Base-by-base conservation (phyloP, 2,113 vertebrate genomes). In the Prionailurus bengalensis region DNA sequence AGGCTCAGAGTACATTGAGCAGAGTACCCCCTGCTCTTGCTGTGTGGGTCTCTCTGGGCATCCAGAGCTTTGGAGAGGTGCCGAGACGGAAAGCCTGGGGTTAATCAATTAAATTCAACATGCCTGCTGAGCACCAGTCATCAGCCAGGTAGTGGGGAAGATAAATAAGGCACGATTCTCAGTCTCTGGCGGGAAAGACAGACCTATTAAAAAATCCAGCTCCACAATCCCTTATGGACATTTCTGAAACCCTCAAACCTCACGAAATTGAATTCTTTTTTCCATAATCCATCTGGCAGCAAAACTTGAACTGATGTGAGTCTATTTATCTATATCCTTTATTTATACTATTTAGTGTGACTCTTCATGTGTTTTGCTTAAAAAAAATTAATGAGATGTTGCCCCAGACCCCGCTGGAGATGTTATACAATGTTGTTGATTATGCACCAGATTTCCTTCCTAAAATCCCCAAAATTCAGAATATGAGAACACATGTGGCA, bases 341-440 rank as follows among this genome's bases (percentile, higher is more conserved):
- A 84, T 82, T 90, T 90, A 89, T 31, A 19, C 7, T 33, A 31
- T 8, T 48, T 74, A 53, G n/a, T 63, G 9, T 86, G 25, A 83
- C 31, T 95, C 55, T 94, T 95, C 78, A 25, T 51, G 31, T 94
- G 63, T 80, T 88, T 94, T 94, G 29, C 61, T 68, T 87, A 80
- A 90, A 53, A 58, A 93, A 91, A 68, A 91, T 95, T 63, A 95
- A 96, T 76, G n/a, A 48, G 5, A 12, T 42, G 17, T 92, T 48
- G 39, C 27, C n/a, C 42, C 4, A 55, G 61, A 61, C 36, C 42
- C 61, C 13, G 45, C 16, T 58, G 65, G 25, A 21, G 63, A 86
- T n/a, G 12, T 76, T 85, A 81, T 27, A 15, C 66, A 51, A 96
- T 70, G 23, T 61, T 79, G 48, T 45, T 89, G 53, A 84, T 91